These are phyloP conservation scores for Halictus ligatus DNA, from an alignment of 2,888 invertebrate genomes.

Conservation along the genomic window DNA sequence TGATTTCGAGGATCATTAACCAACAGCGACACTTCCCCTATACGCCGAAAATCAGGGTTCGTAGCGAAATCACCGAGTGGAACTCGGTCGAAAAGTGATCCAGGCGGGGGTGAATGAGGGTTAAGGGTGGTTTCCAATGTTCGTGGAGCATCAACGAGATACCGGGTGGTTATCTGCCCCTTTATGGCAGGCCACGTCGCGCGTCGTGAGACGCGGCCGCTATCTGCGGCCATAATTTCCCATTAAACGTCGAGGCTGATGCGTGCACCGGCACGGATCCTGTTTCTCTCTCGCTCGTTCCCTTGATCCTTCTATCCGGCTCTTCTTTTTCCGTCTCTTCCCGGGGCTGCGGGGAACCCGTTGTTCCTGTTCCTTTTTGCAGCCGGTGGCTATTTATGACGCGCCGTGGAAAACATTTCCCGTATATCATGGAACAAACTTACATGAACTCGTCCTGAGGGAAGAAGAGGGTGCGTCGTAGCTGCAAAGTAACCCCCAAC, in stretches of 20 bases:
- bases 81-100: not conserved
- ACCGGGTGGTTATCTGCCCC: conserved; percentile 54
- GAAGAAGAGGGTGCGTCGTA: conserved; percentile 20
- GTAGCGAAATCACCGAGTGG: not conserved
- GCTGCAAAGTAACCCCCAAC: conserved; percentile 29
- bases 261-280: conserved; percentile 50
- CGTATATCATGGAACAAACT: conserved; percentile 78
- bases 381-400: conserved; percentile 77
- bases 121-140: conserved; percentile 56
- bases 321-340: conserved; percentile 40
- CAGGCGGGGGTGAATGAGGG: not conserved
- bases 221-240: conserved; percentile 77
- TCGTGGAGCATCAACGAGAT: conserved; percentile 43
- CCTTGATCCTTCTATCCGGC: conserved; percentile 31
- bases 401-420: conserved; percentile 79
- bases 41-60: not conserved
- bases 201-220: conserved; percentile 53
- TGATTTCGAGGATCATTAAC: not conserved
- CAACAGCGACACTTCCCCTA: not conserved
- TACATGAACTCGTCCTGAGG: conserved; percentile 74
- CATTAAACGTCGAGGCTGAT: conserved; percentile 76
- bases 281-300: not conserved
- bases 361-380: conserved; percentile 44
- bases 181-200: conserved; percentile 56
- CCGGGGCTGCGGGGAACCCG: conserved; percentile 42